These are phyloP conservation scores for Dynastes grantii DNA, from an alignment of 2,888 invertebrate genomes.

Conservation along the genomic window DNA sequence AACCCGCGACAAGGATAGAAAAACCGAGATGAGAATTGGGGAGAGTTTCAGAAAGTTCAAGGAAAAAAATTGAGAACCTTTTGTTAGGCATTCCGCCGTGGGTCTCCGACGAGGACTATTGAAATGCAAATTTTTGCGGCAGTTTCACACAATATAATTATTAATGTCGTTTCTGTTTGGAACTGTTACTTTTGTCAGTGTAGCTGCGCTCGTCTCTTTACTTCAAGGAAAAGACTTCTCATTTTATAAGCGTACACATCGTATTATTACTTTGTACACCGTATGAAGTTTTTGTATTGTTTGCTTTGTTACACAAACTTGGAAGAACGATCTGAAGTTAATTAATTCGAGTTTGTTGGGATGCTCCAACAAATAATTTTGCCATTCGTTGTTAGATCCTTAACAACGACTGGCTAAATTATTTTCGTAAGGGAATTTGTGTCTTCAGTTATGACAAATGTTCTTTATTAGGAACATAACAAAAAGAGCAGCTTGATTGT, in stretches of 20 bases:
- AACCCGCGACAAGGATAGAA: constrained; percentile 37
- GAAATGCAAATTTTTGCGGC: constrained; percentile 48
- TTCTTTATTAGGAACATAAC: no score
- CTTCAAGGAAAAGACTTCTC: background rate
- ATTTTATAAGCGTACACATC: background rate
- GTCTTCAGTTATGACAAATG: no score
- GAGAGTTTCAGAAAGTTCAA: constrained; percentile 28
- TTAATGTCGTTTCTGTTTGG: constrained; percentile 46
- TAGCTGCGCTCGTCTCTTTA: constrained; percentile 30
- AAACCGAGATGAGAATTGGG: constrained; percentile 8
- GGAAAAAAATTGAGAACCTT: constrained; percentile 32
- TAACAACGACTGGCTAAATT: background rate
- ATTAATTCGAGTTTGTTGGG: constrained; percentile 10
- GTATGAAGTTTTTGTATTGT: background rate
- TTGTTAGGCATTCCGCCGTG: constrained; percentile 36
- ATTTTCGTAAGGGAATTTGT: background rate
- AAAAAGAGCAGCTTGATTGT: background rate
- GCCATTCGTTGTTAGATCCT: background rate
- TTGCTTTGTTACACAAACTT: background rate
- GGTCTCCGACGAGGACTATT: constrained; percentile 43
- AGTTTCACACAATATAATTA: constrained; percentile 49
- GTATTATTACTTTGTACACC: constrained; percentile 8
- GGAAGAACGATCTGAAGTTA: background rate
- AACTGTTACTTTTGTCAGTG: constrained; percentile 38
- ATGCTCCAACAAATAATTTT: no score